phyloP scores from a whole-genome alignment of 2,113 vertebrate genomes.

The Pomatorhinus ruficollis region DNA sequence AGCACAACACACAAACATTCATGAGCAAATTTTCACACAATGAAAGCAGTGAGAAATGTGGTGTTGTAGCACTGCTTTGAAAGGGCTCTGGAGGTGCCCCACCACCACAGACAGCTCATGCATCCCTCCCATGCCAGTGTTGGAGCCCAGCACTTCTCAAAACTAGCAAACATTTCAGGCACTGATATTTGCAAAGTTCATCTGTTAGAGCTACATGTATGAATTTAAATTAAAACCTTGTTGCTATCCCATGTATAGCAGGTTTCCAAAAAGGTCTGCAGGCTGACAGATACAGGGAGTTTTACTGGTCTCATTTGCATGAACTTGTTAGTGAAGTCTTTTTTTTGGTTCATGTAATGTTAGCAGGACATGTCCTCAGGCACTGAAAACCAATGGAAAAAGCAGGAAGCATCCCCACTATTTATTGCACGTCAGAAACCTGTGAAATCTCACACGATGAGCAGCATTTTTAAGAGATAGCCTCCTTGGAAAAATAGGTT shows the following conservation, averaged over 20 bases:
- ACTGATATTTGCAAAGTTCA: background rate
- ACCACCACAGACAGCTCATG: background rate
- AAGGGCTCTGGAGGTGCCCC: background rate
- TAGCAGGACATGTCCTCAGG: background rate
- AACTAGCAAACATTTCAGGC: background rate
- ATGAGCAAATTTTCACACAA: background rate
- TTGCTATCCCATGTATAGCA: background rate
- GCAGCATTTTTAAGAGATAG: background rate
- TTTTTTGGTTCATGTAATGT: background rate
- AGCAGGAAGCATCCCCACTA: background rate
- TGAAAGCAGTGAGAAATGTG: background rate
- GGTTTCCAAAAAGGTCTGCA: background rate
- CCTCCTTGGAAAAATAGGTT: background rate
- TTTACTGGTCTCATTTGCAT: background rate
- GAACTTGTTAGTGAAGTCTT: background rate
- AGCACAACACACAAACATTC: background rate
- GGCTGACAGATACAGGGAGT: background rate
- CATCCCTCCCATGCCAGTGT: background rate
- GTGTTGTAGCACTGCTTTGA: no score
- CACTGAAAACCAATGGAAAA: background rate
- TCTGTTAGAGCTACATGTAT: background rate
- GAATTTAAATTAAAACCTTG: background rate
- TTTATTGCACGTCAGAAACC: background rate
- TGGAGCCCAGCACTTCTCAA: accelerated
- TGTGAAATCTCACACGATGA: background rate